Percentiles rank a stretch among this genome's conserved stretches.
These are phyloP conservation scores for Nixonia krombeini DNA, from an alignment of 1,140 invertebrate species.

Conservation along the genomic window DNA sequence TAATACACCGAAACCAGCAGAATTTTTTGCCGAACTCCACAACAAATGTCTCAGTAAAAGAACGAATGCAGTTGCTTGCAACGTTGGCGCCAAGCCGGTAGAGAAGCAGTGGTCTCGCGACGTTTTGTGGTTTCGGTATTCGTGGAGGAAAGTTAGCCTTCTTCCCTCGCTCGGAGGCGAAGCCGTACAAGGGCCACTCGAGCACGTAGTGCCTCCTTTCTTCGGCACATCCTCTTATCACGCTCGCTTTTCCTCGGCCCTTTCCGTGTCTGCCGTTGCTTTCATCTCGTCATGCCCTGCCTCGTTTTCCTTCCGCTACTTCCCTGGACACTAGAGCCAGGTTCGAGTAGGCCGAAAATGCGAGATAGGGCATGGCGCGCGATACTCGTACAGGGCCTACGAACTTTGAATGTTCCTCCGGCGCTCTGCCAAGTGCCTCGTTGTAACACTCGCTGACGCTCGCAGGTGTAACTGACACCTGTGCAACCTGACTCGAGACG, in stretches of 20 bases:
- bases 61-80: too few species aligned
- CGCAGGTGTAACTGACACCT: constrained; percentile 51
- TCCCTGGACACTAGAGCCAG: constrained; percentile 1
- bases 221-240: constrained; percentile 21
- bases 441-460: constrained; percentile 15
- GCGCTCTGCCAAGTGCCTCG: constrained; percentile 6
- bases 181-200: constrained; percentile 33
- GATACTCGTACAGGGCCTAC: neutral
- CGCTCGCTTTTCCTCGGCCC: constrained; percentile 5
- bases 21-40: too few species aligned
- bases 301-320: constrained; percentile 2
- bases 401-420: constrained; percentile 4
- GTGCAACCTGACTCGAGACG: constrained; percentile 41
- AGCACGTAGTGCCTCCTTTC: constrained; percentile 32
- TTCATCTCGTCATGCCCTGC: neutral
- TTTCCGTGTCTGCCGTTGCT: constrained; percentile 1
- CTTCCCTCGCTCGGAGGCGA: constrained; percentile 11
- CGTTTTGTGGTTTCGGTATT: constrained; percentile 43
- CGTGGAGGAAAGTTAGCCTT: constrained; percentile 31
- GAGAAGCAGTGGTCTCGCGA: too few species aligned
- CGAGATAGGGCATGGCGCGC: constrained; percentile 26
- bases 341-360: too few species aligned
- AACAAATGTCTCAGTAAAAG: too few species aligned
- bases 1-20: too few species aligned
- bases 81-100: too few species aligned